Percentiles rank a stretch among this genome's conserved stretches.
phyloP scores from a whole-genome alignment of 2,113 vertebrate genomes.

The Typhlomys cinereus region DNA sequence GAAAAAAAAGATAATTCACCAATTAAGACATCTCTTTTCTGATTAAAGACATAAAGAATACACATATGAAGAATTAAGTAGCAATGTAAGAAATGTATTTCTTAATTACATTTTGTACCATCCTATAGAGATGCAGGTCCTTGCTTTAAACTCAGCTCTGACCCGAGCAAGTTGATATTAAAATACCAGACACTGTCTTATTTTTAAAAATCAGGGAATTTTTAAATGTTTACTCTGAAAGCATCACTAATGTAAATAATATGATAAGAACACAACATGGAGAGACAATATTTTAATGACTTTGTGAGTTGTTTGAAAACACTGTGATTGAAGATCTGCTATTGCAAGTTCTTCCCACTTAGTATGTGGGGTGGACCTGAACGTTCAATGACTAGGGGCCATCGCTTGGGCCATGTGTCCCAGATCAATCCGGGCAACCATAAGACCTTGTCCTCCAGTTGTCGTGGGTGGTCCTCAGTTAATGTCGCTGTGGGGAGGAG shows the following conservation, averaged over 20 bases:
- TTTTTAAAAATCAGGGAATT: background rate
- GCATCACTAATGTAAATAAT: background rate
- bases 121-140: slow-evolving; percentile 28
- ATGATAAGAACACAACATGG: slow-evolving; percentile 9
- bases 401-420: background rate
- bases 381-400: background rate
- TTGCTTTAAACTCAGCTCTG: slow-evolving; percentile 29
- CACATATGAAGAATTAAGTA: slow-evolving; percentile 45
- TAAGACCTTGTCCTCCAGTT: background rate
- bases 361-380: background rate
- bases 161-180: slow-evolving; percentile 15
- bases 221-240: background rate
- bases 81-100: slow-evolving; percentile 55
- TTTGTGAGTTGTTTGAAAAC: background rate
- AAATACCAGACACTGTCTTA: background rate
- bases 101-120: slow-evolving; percentile 51
- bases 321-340: background rate
- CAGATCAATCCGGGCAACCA: background rate
- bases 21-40: slow-evolving; percentile 16
- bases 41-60: slow-evolving; percentile 53
- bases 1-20: background rate
- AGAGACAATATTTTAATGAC: background rate
- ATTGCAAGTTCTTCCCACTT: background rate
- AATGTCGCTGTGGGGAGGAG: background rate
- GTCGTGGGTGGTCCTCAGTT: background rate